Conservation (phyloP, 2,888 invertebrate genomes). For the Rhamphomyia laevipes region DNA sequence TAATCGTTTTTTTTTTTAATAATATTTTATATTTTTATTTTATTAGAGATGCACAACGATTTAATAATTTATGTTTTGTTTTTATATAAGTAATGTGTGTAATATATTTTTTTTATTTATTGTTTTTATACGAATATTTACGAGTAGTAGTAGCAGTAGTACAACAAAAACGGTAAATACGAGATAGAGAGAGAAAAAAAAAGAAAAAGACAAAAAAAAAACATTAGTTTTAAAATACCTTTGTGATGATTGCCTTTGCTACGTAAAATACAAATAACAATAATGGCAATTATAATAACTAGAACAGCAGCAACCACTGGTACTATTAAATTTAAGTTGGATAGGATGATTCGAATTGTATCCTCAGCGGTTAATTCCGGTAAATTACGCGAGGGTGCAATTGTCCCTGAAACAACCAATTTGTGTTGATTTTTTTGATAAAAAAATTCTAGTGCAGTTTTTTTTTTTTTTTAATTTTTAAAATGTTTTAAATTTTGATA, state of each 20-base stretch:
- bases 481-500: conserved; percentile 20
- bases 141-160: conserved; percentile 5
- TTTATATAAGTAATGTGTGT: not conserved
- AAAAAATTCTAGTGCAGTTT: conserved; percentile 11
- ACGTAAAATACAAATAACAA: conserved; percentile 83
- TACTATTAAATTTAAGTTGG: conserved; percentile 86
- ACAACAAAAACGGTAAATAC: not conserved
- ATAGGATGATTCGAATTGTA: conserved; percentile 75
- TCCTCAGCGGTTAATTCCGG: conserved; percentile 67
- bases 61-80: not conserved
- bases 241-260: conserved; percentile 74
- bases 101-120: not conserved
- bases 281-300: conserved; percentile 85
- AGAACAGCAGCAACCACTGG: conserved; percentile 84
- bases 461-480: conserved; percentile 7
- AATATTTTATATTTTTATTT: too few species aligned
- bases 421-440: conserved; percentile 2
- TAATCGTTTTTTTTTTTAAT: too few species aligned
- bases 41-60: too few species aligned
- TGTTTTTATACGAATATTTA: not conserved
- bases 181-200: conserved; percentile 16
- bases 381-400: conserved; percentile 80
- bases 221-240: conserved; percentile 47
- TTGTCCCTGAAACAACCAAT: conserved; percentile 77
- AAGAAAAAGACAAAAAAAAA: conserved; percentile 25